phyloP scores from a whole-genome alignment of 2,797 vertebrate species.

The Amblyraja radiata region DNA sequence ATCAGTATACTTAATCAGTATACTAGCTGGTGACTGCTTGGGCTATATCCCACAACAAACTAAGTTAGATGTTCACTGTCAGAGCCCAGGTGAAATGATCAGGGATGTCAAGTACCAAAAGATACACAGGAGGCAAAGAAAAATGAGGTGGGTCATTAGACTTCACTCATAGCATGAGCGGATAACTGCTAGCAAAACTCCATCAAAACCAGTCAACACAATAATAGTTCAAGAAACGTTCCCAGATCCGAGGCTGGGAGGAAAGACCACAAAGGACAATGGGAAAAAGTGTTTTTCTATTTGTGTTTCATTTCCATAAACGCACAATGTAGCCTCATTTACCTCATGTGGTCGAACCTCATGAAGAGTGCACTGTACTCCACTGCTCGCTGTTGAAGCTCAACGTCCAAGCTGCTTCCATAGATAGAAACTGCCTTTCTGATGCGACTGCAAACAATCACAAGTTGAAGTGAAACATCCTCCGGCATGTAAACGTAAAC shows the following conservation, averaged over 20 bases:
- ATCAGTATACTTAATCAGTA: background rate
- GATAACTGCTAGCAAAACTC: background rate
- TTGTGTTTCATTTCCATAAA: background rate
- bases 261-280: background rate
- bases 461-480: background rate
- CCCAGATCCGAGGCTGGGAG: background rate
- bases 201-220: background rate
- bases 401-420: constrained; percentile 39
- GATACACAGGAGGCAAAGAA: background rate
- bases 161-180: background rate
- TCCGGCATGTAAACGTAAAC: background rate
- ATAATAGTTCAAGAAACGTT: background rate
- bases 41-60: too few relatives aligned
- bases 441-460: constrained; percentile 34
- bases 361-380: constrained; percentile 38
- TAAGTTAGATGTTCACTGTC: background rate
- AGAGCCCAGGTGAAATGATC: background rate
- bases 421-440: constrained; percentile 38
- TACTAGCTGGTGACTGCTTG: background rate
- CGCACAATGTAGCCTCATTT: background rate
- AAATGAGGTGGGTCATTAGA: background rate
- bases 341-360: constrained; percentile 39
- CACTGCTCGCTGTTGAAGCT: constrained; percentile 39
- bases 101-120: background rate
- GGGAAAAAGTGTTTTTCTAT: background rate